Base-by-base conservation (phyloP, 2,797 vertebrate species). In the Peromyscus eremicus region DNA sequence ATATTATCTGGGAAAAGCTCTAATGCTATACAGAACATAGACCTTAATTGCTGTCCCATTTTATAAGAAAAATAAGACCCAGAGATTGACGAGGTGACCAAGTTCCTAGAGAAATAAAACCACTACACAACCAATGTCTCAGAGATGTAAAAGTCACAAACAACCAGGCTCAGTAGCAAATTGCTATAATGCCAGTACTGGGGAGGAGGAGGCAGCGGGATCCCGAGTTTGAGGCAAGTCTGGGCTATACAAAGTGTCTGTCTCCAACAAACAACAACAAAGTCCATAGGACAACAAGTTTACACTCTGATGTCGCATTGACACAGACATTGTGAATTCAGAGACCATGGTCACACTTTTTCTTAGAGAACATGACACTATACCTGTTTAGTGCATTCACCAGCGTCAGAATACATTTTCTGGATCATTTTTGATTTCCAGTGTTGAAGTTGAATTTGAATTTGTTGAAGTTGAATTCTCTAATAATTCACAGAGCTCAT, bases 401-500 rank as follows among this genome's bases (percentile, higher is more conserved):
- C 49, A 88, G 37, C 32, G 89, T 93, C 77, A 46, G 46, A 66
- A 89, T 2, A 76, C 23, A 66, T 81, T 94, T 94, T 76, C 75
- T 89, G 16, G 37, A 76, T 95, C 40, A 57, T 89, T 86, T 97
- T 91, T 94, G 85, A 85, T 86, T 73, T 93, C 60, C 81, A 90
- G 64, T 71, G n/a, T 40, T 90, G 6, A 96, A 89, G 57, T 16
- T 46, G 21, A 89, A 82, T 92, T 83, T 93, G 84, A 75, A 25
- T 23, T 43, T 76, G 46, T n/a, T 92, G 13, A 96, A 84, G 75
- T 27, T 60, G n/a, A 91, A 82, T 89, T 84, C 60, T 84, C 52
- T 94, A 94, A 91, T 60, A 81, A 57, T 19, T 71, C 89, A 91
- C 91, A 89, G 82, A 95, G 91, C 57, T 96, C 94, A 96, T 97